Percentiles rank a stretch among this genome's conserved stretches.
These are phyloP conservation scores for Synanthedon formicaeformis DNA, from an alignment of 2,888 invertebrate species.

Conservation along the genomic window DNA sequence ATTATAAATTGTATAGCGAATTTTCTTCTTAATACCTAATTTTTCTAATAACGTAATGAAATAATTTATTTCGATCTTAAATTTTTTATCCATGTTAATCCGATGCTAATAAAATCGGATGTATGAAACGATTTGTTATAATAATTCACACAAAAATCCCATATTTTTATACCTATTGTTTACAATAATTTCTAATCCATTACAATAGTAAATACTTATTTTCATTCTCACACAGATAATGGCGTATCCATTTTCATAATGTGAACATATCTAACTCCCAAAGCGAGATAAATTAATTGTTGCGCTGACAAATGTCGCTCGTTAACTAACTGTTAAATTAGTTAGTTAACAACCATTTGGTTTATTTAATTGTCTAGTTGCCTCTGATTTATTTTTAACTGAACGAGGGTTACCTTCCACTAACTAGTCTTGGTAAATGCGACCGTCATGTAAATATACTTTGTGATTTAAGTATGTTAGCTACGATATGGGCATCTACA, in stretches of 20 bases:
- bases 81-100: no score
- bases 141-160: no score
- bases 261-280: background rate
- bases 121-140: no score
- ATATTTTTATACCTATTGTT: background rate
- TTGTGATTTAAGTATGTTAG: no score
- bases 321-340: slow-evolving; percentile 4
- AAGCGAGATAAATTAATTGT: slow-evolving; percentile 6
- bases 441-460: no score
- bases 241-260: background rate
- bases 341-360: slow-evolving; percentile 3
- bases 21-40: no score
- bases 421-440: background rate
- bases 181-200: background rate
- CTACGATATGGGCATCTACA: no score
- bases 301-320: slow-evolving; percentile 6
- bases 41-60: no score
- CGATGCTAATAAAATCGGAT: no score
- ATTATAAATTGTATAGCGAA: no score
- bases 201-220: background rate
- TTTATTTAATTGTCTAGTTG: slow-evolving; percentile 6
- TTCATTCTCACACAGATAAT: background rate
- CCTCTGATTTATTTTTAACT: background rate
- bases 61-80: no score
- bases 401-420: background rate